Base-by-base conservation (phyloP, 1,140 invertebrate species). In the Ganaspis sp. region DNA sequence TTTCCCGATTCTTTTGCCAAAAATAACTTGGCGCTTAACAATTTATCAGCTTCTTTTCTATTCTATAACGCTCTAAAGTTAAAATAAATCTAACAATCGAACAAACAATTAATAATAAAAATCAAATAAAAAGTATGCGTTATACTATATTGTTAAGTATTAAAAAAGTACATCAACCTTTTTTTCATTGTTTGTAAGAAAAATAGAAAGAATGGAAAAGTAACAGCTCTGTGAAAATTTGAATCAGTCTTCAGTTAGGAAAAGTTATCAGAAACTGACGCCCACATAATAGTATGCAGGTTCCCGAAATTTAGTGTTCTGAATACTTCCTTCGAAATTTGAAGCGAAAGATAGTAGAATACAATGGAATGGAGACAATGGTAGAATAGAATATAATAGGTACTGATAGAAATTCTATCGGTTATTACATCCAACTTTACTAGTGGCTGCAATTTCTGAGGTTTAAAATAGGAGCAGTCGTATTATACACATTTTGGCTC, bases 381-480 rank as follows among this genome's bases (percentile, higher is more conserved):
- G 26, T 64, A 29, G 58, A 64, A 64, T 64, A 64, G 58, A 64
- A 64, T 64, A 29, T 64, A 64, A 64, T 64, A 64, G 58, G 23
- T 12, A 64, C 23, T 29, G 58, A 64, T 64, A 64, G 58, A 64
- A 64, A 64, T 64, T 64, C 58, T 64, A 64, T 64, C 58, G 58
- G 58, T 64, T 64, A 64, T 64, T 64, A 64, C 23, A 64, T 26
- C 4, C 58, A 64, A 29, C 23, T 29, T 29, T 15, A 64, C 58
- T 29, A 64, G 23, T 64, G 15, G 23, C 58, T 64, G 23, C 26
- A 64, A 11, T 64, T 64, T 64, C 58, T 29, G 58, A 64, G 58
- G 58, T 64, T 64, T 29, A 64, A 64, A 64, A 29, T 64, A 64
- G 23, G 12, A 64, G 58, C 15, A 64, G 58, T 64, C 58, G 58